Conservation (phyloP, 30 jellyfish, hydroid and myxozoan species). For the Cassiopea xamachana region DNA sequence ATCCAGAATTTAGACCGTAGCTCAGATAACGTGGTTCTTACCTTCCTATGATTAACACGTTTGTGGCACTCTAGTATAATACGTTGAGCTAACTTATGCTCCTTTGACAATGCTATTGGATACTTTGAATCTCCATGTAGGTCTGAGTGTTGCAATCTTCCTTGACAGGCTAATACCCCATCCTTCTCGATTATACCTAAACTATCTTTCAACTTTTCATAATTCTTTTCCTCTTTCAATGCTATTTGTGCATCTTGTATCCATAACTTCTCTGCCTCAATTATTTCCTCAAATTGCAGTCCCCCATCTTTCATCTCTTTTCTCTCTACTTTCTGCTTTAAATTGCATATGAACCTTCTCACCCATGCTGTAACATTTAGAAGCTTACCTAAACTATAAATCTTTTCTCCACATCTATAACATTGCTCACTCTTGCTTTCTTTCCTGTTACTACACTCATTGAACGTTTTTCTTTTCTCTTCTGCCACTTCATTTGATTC, state of each 20-base stretch:
- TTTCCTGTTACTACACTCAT: constrained; percentile 3
- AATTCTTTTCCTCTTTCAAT: not conserved
- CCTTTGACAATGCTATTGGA: constrained; percentile 46
- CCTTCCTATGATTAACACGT: constrained; percentile 31
- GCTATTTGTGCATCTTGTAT: constrained; percentile 44
- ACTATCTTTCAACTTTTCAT: not conserved
- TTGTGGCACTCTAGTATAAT: constrained; percentile 38
- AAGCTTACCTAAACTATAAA: constrained; percentile 5
- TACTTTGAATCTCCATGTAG: not conserved
- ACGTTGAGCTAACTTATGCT: constrained; percentile 20
- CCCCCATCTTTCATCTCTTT: not conserved
- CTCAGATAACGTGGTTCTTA: constrained; percentile 50
- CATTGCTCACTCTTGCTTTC: not conserved
- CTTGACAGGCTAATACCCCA: constrained; percentile 13
- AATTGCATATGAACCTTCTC: constrained; percentile 44
- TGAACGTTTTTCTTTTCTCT: constrained; percentile 38
- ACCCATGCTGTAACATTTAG: constrained; percentile 6
- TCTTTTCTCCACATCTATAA: constrained; percentile 17
- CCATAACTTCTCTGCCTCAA: constrained; percentile 34
- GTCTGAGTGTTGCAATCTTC: constrained; percentile 23
- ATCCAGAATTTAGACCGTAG: constrained; percentile 35
- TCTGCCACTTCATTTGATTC: constrained; percentile 32
- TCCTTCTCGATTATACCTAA: not conserved
- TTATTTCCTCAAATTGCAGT: constrained; percentile 11
- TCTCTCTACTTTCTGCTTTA: constrained; percentile 20